phyloP scores from a whole-genome alignment of 1,140 invertebrate genomes.

The Adelges cooleyi region DNA sequence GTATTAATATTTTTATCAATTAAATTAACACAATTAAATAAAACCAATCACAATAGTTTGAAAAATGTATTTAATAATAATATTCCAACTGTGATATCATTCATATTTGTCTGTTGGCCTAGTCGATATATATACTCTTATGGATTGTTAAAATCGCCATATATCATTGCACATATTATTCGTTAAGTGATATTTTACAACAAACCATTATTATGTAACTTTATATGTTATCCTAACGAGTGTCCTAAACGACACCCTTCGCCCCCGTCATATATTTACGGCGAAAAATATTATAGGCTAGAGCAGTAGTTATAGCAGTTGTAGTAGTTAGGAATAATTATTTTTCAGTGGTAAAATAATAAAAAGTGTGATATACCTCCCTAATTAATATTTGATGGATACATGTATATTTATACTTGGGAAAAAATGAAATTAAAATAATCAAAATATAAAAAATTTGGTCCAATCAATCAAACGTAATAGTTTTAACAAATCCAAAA shows the following conservation, averaged over 20 bases:
- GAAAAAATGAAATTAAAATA: constrained; percentile 4
- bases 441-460: constrained; percentile 3
- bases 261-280: no score
- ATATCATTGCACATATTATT: neutral
- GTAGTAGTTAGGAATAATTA: no score
- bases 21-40: neutral
- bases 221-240: constrained; percentile 16
- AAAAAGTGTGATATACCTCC: neutral
- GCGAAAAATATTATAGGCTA: no score
- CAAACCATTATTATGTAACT: neutral
- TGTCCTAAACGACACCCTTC: no score
- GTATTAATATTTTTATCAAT: no score
- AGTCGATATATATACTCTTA: constrained; percentile 6
- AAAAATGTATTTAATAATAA: neutral
- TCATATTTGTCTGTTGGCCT: constrained; percentile 27
- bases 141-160: constrained; percentile 27
- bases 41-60: neutral
- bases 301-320: no score
- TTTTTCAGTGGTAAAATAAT: neutral
- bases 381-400: neutral
- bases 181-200: constrained; percentile 11
- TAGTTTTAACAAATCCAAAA: constrained; percentile 11
- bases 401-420: neutral
- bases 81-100: constrained; percentile 26
- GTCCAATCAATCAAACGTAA: constrained; percentile 13